Evolutionary conservation across 2,888 invertebrate species (phyloP).

Genomic region (Ceriagrion tenellum): DNA sequence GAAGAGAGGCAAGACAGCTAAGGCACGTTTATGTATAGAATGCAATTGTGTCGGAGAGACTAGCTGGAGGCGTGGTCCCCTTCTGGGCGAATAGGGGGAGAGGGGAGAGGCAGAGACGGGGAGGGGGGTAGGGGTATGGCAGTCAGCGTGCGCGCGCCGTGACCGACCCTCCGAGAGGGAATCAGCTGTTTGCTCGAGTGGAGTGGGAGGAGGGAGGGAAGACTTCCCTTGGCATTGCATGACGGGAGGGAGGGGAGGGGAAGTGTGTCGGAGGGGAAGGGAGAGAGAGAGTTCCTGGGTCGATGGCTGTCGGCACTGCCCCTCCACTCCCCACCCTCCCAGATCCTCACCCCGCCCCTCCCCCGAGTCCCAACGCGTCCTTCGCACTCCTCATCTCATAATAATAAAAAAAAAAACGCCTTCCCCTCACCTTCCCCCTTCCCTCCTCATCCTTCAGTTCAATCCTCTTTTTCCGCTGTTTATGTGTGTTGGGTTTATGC

Average conservation of each 20-base stretch:
- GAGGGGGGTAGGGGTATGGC: constrained; percentile 1
- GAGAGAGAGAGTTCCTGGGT: neutral
- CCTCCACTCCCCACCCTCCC: neutral
- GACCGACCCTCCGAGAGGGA: neutral
- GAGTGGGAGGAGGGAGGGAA: too few species aligned
- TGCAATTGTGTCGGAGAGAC: too few species aligned
- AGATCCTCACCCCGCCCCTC: neutral
- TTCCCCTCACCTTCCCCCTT: neutral
- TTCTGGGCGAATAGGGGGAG: neutral
- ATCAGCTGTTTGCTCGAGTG: constrained; percentile 38
- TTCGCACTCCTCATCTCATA: neutral
- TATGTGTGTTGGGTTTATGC: neutral
- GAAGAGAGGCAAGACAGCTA: neutral
- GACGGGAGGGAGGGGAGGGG: neutral
- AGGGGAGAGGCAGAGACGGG: neutral
- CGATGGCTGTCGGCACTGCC: constrained; percentile 1
- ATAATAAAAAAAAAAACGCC: too few species aligned
- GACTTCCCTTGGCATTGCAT: constrained; percentile 53
- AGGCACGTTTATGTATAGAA: too few species aligned
- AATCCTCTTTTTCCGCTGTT: neutral
- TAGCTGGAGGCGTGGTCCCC: neutral
- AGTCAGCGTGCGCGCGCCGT: constrained; percentile 25
- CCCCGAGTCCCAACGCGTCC: neutral
- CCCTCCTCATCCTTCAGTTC: neutral
- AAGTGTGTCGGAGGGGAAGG: neutral